Percentiles rank a stretch among this genome's conserved stretches.
phyloP scores from a whole-genome alignment of 35 echinoderm and acorn worm genomes.

The Ophioderma brevispina region DNA sequence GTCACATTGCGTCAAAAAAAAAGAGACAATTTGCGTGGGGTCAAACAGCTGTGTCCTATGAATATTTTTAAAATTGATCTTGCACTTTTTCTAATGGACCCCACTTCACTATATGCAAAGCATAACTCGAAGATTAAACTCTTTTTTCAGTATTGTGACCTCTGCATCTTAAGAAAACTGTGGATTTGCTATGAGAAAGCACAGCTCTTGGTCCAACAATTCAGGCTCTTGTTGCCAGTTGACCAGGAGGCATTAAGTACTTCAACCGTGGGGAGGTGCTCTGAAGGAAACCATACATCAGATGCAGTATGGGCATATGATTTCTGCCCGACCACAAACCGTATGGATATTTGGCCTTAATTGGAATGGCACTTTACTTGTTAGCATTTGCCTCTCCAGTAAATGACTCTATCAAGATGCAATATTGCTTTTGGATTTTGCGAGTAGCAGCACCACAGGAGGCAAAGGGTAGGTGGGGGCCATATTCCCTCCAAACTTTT shows the following conservation, averaged over 20 bases:
- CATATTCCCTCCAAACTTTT: no score
- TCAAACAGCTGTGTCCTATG: no score
- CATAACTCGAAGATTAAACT: no score
- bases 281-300: neutral
- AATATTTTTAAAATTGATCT: no score
- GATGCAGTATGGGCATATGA: slow-evolving; percentile 65
- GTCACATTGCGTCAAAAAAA: no score
- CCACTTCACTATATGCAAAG: no score
- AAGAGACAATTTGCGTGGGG: no score
- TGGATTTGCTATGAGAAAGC: slow-evolving; percentile 79
- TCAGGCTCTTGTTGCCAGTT: slow-evolving; percentile 64
- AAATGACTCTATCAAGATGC: neutral
- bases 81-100: no score
- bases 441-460: no score
- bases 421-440: no score
- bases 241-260: slow-evolving; percentile 8
- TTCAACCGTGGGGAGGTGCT: slow-evolving; percentile 51
- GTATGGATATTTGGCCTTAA: slow-evolving; percentile 63
- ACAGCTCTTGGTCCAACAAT: slow-evolving; percentile 26
- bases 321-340: slow-evolving; percentile 82
- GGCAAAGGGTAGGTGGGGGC: no score
- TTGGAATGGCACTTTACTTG: slow-evolving; percentile 83
- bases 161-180: slow-evolving; percentile 73
- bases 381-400: slow-evolving; percentile 93
- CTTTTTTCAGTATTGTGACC: no score